Evolutionary conservation across 1,140 invertebrate species (phyloP).

Genomic region (Meloidogyne floridensis): DNA sequence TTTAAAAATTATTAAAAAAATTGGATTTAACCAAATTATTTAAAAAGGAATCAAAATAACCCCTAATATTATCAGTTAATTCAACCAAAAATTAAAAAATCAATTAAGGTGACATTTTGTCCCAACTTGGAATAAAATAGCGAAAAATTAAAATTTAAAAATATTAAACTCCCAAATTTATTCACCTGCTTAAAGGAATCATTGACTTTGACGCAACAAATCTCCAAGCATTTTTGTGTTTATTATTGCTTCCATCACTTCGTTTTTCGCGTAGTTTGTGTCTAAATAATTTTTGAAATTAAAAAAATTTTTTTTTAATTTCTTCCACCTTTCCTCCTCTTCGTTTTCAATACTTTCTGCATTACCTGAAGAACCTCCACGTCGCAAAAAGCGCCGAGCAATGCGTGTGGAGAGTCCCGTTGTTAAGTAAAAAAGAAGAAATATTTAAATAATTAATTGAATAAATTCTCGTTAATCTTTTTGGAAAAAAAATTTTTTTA

Average conservation of each 20-base stretch:
- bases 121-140: too few relatives aligned
- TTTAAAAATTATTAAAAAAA: too few relatives aligned
- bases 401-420: slow-evolving; percentile 27
- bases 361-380: background rate
- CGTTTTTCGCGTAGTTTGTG: slow-evolving; percentile 8
- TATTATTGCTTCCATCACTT: background rate
- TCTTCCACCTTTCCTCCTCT: background rate
- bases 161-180: background rate
- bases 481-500: background rate
- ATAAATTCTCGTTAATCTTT: background rate
- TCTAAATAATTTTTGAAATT: background rate
- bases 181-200: slow-evolving; percentile 30
- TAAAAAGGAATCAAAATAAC: too few relatives aligned
- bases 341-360: background rate
- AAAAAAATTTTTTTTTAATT: background rate
- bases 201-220: slow-evolving; percentile 30
- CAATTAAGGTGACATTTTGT: too few relatives aligned
- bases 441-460: too few relatives aligned
- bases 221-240: slow-evolving; percentile 18
- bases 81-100: too few relatives aligned
- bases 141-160: background rate
- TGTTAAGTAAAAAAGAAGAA: background rate
- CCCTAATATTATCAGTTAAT: too few relatives aligned
- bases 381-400: slow-evolving; percentile 25
- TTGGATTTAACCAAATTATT: too few relatives aligned